phyloP scores from a whole-genome alignment of 2,113 vertebrate species.

The Peucedramus taeniatus region DNA sequence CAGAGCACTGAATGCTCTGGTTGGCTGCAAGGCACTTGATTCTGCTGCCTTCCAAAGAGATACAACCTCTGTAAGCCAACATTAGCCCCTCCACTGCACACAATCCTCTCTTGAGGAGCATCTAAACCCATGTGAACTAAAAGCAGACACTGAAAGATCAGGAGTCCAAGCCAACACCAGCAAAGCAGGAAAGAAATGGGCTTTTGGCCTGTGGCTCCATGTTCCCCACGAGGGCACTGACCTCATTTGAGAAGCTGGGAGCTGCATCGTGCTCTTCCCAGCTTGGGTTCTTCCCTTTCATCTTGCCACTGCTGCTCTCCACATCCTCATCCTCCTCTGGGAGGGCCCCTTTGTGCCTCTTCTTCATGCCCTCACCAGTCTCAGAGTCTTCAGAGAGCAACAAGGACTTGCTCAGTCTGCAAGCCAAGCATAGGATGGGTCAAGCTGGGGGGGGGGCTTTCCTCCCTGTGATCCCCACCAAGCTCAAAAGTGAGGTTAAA shows the following conservation, averaged over 20 bases:
- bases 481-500: constrained; percentile 10
- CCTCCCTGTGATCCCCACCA: not conserved
- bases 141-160: not conserved
- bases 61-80: not conserved
- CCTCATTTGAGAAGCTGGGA: constrained; percentile 84
- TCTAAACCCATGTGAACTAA: not conserved
- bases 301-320: constrained; percentile 72
- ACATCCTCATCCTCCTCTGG: constrained; percentile 82
- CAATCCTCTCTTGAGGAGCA: not conserved
- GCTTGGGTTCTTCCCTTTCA: constrained; percentile 81
- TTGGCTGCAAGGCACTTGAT: not conserved
- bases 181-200: not conserved
- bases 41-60: not conserved
- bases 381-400: constrained; percentile 90
- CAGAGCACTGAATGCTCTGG: not conserved
- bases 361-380: constrained; percentile 82
- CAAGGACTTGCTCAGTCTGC: constrained; percentile 83
- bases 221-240: constrained; percentile 50
- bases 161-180: not conserved
- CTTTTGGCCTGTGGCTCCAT: not conserved
- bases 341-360: constrained; percentile 79
- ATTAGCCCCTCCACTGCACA: not conserved
- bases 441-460: not conserved
- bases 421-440: constrained; percentile 64
- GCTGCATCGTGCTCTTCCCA: constrained; percentile 84